Percentiles rank a stretch among this genome's conserved stretches.
Conservation (phyloP, 2,113 vertebrate species). For the Periophthalmodon schlosseri region DNA sequence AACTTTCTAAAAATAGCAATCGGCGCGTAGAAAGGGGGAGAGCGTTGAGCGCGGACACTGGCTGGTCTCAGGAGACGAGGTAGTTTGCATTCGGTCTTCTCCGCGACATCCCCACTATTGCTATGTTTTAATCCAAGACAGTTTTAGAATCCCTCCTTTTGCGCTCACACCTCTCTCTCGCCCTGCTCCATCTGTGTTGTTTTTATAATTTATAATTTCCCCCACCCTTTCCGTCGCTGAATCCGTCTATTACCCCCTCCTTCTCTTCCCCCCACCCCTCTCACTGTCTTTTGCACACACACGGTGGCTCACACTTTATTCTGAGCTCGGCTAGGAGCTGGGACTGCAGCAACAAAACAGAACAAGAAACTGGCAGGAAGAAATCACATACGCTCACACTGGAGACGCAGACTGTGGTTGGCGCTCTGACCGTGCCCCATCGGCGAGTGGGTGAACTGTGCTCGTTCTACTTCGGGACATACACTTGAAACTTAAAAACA, state of each 20-base stretch:
- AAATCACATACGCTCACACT: slow-evolving; percentile 37
- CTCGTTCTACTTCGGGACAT: slow-evolving; percentile 34
- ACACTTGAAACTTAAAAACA: slow-evolving; percentile 21
- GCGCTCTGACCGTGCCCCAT: slow-evolving; percentile 21
- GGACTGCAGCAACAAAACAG: slow-evolving; percentile 53
- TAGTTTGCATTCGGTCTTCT: slow-evolving; percentile 44
- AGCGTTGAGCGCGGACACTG: slow-evolving; percentile 35
- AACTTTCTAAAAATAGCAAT: slow-evolving; percentile 75
- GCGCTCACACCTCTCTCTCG: slow-evolving; percentile 43
- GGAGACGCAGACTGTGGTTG: slow-evolving; percentile 48
- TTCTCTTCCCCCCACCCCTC: slow-evolving; percentile 17
- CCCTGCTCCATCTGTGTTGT: slow-evolving; percentile 43
- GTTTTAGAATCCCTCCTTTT: slow-evolving; percentile 43
- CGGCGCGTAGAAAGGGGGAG: slow-evolving; percentile 12
- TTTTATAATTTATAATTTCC: slow-evolving; percentile 34
- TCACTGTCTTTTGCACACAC: slow-evolving; percentile 38
- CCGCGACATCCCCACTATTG: slow-evolving; percentile 15
- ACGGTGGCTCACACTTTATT: slow-evolving; percentile 38
- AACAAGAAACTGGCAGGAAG: slow-evolving; percentile 21
- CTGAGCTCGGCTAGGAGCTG: slow-evolving; percentile 30
- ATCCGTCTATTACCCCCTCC: slow-evolving; percentile 24
- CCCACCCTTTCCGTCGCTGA: slow-evolving; percentile 22
- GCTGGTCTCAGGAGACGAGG: slow-evolving; percentile 50
- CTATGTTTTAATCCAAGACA: slow-evolving; percentile 40
- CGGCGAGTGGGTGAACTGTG: slow-evolving; percentile 32